Evolutionary conservation across 1,140 invertebrate species (phyloP), one percentile per base, ranked within the genome.

Genomic region (Caenorhabditis latens): DNA sequence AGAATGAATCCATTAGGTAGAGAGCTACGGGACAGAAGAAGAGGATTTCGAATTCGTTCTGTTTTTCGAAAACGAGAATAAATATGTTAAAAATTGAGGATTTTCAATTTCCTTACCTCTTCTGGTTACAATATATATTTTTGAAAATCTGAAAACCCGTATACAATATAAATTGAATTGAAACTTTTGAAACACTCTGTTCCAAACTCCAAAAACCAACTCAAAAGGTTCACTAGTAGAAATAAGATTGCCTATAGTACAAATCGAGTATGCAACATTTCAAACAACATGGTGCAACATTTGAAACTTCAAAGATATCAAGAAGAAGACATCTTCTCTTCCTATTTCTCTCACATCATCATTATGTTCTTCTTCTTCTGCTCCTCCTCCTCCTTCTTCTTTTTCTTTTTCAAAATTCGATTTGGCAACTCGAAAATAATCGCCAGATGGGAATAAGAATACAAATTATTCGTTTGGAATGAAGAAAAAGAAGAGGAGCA

Each of bases 381-480:
- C 13, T 13, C 4, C 46, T 24, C 46, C 14, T n/a, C 0, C n/a
- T 79, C 4, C 40, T 13, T 50, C n/a, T 50, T 14, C 46, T 50
- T 40, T 16, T 79, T n/a, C 13, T 71, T 71, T 50, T 53, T 24
- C 13, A 32, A 50, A 79, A 79, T 50, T 79, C 46, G 21, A 79
- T 79, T 79, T 24, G 42, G 43, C 43, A 32, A 9, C 40, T 24
- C 71, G 9, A 50, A 79, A 50, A 79, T 79, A 50, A 50, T 50
- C 71, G n/a, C 71, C 71, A 79, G 71, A 79, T 79, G 71, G 46
- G 71, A 79, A 79, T 79, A 79, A 79, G 46, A 79, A 79, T 79
- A 50, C 71, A 79, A 79, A 79, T 79, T 48, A 79, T 42, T 50
- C 5, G 9, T 19, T 46, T 71, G 1, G 57, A 53, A 53, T 53